Evolutionary conservation across 2,797 vertebrate species (phyloP).

Genomic region (Tenualosa ilisha): DNA sequence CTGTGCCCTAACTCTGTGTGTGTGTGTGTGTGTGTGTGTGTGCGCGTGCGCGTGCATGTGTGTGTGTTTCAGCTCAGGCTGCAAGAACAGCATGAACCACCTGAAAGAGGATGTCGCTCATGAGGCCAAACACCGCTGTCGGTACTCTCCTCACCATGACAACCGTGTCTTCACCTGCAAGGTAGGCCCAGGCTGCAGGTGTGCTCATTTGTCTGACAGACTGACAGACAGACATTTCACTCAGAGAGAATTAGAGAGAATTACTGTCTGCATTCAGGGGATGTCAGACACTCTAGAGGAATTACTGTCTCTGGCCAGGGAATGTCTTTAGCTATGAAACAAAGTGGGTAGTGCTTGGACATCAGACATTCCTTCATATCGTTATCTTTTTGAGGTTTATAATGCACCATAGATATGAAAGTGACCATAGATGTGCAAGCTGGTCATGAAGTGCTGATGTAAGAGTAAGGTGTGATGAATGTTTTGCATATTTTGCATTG

Average conservation of each 20-base stretch:
- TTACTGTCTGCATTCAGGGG: no score
- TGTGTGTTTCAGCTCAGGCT: slow-evolving; percentile 81
- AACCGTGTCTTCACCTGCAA: slow-evolving; percentile 98
- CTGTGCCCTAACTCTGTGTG: not conserved
- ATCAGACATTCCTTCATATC: no score
- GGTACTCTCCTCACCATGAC: slow-evolving; percentile 94
- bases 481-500: no score
- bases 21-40: slow-evolving; percentile 1
- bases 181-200: slow-evolving; percentile 59
- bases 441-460: not conserved
- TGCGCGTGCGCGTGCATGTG: not conserved
- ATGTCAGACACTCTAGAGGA: not conserved
- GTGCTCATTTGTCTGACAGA: not conserved
- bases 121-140: slow-evolving; percentile 91
- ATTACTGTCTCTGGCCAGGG: no score
- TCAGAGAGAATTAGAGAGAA: no score
- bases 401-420: no score
- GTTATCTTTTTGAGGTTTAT: no score
- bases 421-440: not conserved
- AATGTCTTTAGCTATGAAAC: not conserved
- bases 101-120: slow-evolving; percentile 89
- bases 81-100: slow-evolving; percentile 98
- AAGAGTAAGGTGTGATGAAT: no score
- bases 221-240: no score
- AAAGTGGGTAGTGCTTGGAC: no score